Evolutionary conservation across 2,797 vertebrate species (phyloP).

Genomic region (Schizothorax lantsangensis): DNA sequence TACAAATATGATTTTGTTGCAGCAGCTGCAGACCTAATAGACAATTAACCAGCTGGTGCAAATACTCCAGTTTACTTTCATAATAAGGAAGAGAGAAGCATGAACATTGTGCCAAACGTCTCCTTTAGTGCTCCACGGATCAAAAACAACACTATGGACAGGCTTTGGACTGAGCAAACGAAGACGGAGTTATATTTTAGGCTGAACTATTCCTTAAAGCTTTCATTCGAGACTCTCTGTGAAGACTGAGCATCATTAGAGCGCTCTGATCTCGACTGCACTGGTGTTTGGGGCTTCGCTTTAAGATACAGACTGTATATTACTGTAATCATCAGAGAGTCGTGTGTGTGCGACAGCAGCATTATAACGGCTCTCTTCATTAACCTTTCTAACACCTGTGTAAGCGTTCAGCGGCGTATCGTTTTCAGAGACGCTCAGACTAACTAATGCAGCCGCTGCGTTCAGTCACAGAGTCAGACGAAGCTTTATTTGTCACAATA

Average conservation of each 20-base stretch:
- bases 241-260: not conserved
- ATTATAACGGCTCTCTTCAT: slow-evolving; percentile 43
- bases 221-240: not conserved
- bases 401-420: slow-evolving; percentile 30
- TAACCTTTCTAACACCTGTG: slow-evolving; percentile 54
- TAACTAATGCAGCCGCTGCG: not conserved
- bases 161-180: not conserved
- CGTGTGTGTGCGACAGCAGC: slow-evolving; percentile 1
- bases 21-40: not conserved
- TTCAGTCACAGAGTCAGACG: not conserved
- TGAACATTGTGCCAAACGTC: not conserved
- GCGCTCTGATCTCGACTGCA: not conserved
- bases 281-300: not conserved
- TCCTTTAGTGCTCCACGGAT: not conserved
- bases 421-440: slow-evolving; percentile 24
- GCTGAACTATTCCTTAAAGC: not conserved
- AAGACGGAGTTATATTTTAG: not conserved
- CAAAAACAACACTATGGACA: too few species aligned
- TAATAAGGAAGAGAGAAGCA: too few species aligned
- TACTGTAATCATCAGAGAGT: not conserved
- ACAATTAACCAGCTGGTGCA: not conserved
- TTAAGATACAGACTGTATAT: not conserved
- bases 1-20: not conserved
- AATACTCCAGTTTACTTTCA: too few species aligned
- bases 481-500: not conserved